Evolutionary conservation across 1,140 invertebrate genomes (phyloP), one percentile per base, ranked within the genome.

Genomic region (Akabosia matsudoensis): DNA sequence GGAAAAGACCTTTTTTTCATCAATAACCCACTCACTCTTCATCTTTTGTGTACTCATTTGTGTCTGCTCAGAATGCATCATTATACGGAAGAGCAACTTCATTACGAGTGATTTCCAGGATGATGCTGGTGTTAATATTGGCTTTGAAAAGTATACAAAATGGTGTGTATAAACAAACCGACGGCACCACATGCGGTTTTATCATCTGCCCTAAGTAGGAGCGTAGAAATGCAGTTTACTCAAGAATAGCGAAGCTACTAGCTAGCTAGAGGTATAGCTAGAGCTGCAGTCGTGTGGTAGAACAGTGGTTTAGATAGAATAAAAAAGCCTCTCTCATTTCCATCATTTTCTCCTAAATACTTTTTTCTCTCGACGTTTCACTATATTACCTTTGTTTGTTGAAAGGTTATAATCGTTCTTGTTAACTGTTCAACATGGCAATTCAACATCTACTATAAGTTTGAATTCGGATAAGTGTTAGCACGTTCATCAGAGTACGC

Each of bases 81-180:
- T 67, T 67, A 31, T 67, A 67, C 61, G 61, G 1, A 67, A 67
- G 61, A 67, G 61, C 61, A 67, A 67, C 61, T 67, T 67, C 61
- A 67, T 67, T 67, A 67, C 61, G 61, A 67, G 61, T 67, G 61
- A 67, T 67, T 67, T 67, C 28, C 30, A 67, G 28, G 26, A 67
- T 67, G 10, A 67, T 67, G 61, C 28, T 67, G 61, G 61, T 67
- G 61, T 67, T 67, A 67, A 67, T 67, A 67, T 67, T 67, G 61
- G 61, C 30, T 67, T 67, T 67, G 61, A 31, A 67, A 67, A 67
- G 61, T 67, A 67, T 67, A 67, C 61, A 30, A 67, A 67, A 67
- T 67, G 61, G 61, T 67, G 61, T 67, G 61, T 67, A 67, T 67
- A 67, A 67, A 67, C 61, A 67, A 67, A 67, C 61, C 61, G 61